phyloP scores from a whole-genome alignment of 64 coral and sea anemone species.

The Pocillopora damicornis region DNA sequence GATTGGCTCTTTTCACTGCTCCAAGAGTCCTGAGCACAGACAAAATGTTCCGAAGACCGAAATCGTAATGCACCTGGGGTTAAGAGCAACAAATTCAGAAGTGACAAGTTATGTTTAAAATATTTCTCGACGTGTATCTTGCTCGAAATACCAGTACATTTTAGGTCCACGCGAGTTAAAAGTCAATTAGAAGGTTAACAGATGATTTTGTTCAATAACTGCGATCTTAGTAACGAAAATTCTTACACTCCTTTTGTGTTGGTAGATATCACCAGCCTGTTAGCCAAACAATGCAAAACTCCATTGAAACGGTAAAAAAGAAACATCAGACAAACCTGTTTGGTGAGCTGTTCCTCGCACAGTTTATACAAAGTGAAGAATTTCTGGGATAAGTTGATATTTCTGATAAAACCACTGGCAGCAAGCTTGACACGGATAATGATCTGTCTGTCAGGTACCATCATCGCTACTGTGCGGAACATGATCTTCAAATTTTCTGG shows the following conservation, averaged over 20 bases:
- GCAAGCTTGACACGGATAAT: constrained; percentile 97
- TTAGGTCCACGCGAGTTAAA: too few relatives aligned
- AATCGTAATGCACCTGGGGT: constrained; percentile 87
- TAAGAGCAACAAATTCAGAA: neutral
- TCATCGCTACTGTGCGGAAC: constrained; percentile 97
- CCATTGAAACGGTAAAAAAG: neutral
- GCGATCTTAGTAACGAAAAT: too few relatives aligned
- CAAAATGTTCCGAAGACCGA: constrained; percentile 91
- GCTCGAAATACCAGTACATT: neutral
- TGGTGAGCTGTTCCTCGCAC: constrained; percentile 96
- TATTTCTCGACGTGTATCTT: neutral
- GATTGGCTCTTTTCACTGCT: constrained; percentile 77
- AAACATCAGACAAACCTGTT: constrained; percentile 64
- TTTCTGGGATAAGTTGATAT: constrained; percentile 81
- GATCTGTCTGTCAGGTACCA: constrained; percentile 99
- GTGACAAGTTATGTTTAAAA: neutral
- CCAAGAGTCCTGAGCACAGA: constrained; percentile 78
- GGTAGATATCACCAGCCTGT: too few relatives aligned
- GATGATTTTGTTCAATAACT: too few relatives aligned
- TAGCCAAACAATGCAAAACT: too few relatives aligned
- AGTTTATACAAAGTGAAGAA: constrained; percentile 98
- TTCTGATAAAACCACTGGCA: constrained; percentile 88
- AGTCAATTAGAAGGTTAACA: too few relatives aligned
- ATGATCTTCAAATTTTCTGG: constrained; percentile 99
- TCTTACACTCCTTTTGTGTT: too few relatives aligned